These are phyloP conservation scores for Oryzias melastigma DNA, from an alignment of 2,113 vertebrate genomes.

Conservation along the genomic window DNA sequence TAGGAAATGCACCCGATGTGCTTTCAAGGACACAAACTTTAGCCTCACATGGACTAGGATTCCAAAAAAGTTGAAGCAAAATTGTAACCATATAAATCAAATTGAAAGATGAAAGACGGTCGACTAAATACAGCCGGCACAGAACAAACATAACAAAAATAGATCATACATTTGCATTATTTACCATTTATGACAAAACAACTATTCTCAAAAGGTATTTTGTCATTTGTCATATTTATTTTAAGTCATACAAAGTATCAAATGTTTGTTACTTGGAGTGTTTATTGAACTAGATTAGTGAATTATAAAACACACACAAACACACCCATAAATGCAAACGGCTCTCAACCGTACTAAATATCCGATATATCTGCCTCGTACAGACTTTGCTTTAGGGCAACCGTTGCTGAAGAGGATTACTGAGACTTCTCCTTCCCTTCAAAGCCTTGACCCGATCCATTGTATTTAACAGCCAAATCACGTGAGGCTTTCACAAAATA, in stretches of 20 bases:
- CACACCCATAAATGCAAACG: conserved; percentile 12
- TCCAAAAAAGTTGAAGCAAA: background rate
- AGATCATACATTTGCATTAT: background rate
- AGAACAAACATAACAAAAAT: too few species aligned
- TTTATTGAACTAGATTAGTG: conserved; percentile 5
- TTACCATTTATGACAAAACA: background rate
- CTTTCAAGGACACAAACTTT: background rate
- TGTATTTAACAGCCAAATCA: conserved; percentile 16
- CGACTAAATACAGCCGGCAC: too few species aligned
- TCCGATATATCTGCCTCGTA: conserved; percentile 10
- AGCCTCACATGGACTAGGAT: background rate
- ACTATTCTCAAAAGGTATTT: conserved; percentile 6
- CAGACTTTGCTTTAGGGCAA: background rate
- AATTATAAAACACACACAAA: conserved; percentile 14
- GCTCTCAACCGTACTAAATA: background rate
- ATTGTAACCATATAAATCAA: too few species aligned
- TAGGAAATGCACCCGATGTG: background rate
- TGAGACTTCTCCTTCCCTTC: background rate
- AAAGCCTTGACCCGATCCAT: conserved; percentile 6
- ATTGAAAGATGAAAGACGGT: too few species aligned
- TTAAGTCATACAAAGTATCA: too few species aligned
- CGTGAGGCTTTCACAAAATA: background rate
- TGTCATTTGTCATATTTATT: background rate
- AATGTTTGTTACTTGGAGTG: conserved; percentile 19
- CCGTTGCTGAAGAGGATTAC: conserved; percentile 16